Evolutionary conservation across 2,113 vertebrate genomes (phyloP).

Genomic region (Ochotona curzoniae): DNA sequence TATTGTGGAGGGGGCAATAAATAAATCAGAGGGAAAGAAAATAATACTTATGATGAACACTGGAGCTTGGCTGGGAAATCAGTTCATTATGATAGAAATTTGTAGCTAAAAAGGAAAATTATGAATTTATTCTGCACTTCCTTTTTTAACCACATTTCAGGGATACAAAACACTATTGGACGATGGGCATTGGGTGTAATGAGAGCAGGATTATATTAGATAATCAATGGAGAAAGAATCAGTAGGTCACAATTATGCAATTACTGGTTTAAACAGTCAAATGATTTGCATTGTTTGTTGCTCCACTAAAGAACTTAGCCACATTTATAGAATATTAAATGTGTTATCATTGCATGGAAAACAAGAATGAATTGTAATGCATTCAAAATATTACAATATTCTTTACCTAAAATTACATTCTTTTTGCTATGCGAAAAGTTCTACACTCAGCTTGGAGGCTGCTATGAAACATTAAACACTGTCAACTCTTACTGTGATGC

Average conservation of each 20-base stretch:
- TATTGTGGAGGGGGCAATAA: not conserved
- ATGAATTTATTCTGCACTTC: not conserved
- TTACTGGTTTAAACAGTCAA: not conserved
- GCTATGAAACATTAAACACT: conserved; percentile 78
- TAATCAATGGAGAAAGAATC: not conserved
- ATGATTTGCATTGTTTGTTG: not conserved
- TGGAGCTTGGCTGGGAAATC: not conserved
- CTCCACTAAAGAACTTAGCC: not conserved
- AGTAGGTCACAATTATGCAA: not conserved
- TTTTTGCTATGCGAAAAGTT: conserved; percentile 57
- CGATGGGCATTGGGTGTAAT: not conserved
- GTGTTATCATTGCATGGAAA: not conserved
- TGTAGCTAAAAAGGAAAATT: conserved; percentile 18
- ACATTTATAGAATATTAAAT: not conserved
- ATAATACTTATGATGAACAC: not conserved
- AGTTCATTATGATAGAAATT: not conserved
- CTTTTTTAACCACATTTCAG: not conserved
- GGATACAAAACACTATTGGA: not conserved
- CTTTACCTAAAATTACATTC: conserved; percentile 68
- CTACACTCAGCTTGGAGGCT: conserved; percentile 48
- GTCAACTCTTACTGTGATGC: conserved; percentile 79
- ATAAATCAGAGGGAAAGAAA: not conserved
- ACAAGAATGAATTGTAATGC: conserved; percentile 17
- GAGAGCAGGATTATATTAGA: not conserved
- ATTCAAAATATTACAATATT: conserved; percentile 43